Evolutionary conservation across 64 coral and sea anemone genomes (phyloP), one percentile per base, ranked within the genome.

Genomic region (Orbicella faveolata): DNA sequence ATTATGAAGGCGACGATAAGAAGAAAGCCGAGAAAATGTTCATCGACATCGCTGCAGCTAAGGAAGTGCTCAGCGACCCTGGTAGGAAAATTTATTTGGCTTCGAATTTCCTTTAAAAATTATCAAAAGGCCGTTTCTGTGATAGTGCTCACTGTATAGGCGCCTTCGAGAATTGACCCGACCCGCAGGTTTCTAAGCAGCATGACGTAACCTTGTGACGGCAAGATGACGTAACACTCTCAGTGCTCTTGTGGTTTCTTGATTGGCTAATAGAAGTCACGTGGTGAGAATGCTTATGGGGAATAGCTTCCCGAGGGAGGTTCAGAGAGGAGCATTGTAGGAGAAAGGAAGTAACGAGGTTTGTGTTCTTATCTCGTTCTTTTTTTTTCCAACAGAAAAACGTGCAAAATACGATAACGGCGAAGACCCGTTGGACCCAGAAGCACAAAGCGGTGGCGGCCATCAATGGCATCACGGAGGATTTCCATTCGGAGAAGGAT

Each of bases 21-120:
- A 98, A 95, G 48, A 93, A 95, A 88, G 96, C 96, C 19, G 96
- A 98, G 81, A 98, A 90, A 89, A 93, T 89, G 44, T 98, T 98
- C 75, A 98, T 98, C 21, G 96, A 98, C 61, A 91, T 98, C 74
- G 96, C 96, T 44, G 94, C 94, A 53, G 96, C 96, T 20, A 98
- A 98, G 79, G 96, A 98, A 92, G 96, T 98, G 48, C 86, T 98
- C 6, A 91, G 91, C 39, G 94, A 98, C 63, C 91, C 96, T 84
- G 96, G 96, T 98, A 88, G 75, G 35, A 19, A 15, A 11, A 59
- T 52, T 17, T 69, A 23, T 15, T 59, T 70, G 74, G 10, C 39
- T 75, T 17, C 20, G 21, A 23, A 36, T 39, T 11, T 44, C 11
- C 12, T 16, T 59, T 59, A 59, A 59, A 59, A 15, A 15, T 59